Conservation (phyloP, 2,797 vertebrate genomes). For the Hydrocynus forskahlii region DNA sequence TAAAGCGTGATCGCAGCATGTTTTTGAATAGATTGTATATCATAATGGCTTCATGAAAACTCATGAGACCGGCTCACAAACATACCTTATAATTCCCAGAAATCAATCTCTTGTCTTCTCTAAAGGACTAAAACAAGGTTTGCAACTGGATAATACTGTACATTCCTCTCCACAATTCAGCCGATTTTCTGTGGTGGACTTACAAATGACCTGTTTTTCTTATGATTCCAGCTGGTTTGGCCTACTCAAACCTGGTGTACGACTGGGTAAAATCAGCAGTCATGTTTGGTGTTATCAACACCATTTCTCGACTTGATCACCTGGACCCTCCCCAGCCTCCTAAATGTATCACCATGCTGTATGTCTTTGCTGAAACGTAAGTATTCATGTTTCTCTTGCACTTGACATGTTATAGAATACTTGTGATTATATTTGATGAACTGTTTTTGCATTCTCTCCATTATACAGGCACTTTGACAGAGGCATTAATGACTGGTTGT, state of each 20-base stretch:
- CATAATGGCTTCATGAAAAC: no score
- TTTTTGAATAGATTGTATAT: no score
- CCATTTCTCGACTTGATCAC: constrained; percentile 90
- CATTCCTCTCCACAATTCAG: background rate
- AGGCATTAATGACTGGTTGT: constrained; percentile 98
- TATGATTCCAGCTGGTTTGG: constrained; percentile 83
- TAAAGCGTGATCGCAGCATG: no score
- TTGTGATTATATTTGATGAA: constrained; percentile 8
- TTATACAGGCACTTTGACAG: constrained; percentile 91
- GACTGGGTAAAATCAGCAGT: constrained; percentile 96
- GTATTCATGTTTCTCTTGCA: constrained; percentile 58
- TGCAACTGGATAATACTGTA: background rate
- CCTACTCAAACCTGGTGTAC: constrained; percentile 95
- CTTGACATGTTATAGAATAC: background rate
- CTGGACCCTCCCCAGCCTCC: constrained; percentile 93
- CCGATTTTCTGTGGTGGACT: background rate
- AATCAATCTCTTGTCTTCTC: no score
- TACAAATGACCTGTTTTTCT: background rate
- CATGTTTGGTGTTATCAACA: constrained; percentile 94
- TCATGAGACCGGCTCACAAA: no score
- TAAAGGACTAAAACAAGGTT: no score
- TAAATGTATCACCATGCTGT: constrained; percentile 97
- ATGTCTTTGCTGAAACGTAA: constrained; percentile 95
- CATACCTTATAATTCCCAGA: background rate
- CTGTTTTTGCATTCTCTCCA: constrained; percentile 15